Percentiles rank a stretch among this genome's conserved stretches.
These are phyloP conservation scores for Tineola bisselliella DNA, from an alignment of 2,888 invertebrate species.

Conservation along the genomic window DNA sequence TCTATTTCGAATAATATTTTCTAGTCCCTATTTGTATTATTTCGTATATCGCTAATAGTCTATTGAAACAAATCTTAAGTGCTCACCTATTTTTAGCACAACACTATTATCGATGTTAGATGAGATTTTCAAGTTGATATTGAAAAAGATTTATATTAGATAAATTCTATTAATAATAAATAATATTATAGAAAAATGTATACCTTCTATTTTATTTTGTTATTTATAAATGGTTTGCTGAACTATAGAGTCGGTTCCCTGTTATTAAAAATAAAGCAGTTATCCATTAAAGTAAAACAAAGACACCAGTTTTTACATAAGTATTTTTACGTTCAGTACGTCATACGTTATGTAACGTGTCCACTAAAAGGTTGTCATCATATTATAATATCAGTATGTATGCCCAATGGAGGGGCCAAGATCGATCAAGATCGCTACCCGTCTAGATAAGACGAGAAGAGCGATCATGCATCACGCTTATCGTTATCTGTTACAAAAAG, in stretches of 20 bases:
- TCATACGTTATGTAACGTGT: constrained; percentile 18
- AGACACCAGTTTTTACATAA: background rate
- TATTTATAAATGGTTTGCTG: too few relatives aligned
- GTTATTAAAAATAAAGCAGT: too few relatives aligned
- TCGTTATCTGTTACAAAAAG: constrained; percentile 59
- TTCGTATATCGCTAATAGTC: too few relatives aligned
- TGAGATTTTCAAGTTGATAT: background rate
- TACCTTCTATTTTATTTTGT: too few relatives aligned
- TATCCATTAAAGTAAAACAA: background rate
- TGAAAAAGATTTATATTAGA: background rate
- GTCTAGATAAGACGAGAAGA: constrained; percentile 52
- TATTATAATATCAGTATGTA: background rate
- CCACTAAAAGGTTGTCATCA: background rate
- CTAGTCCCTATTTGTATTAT: too few relatives aligned
- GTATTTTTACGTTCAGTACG: constrained; percentile 10
- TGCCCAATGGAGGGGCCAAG: constrained; percentile 22
- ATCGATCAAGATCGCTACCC: constrained; percentile 41
- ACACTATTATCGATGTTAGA: background rate
- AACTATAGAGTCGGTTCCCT: too few relatives aligned
- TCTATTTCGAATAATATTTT: background rate
- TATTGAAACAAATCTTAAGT: background rate
- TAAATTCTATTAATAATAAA: background rate
- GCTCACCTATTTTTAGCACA: background rate
- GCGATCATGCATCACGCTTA: constrained; percentile 46
- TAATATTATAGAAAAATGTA: too few relatives aligned